phyloP scores from a whole-genome alignment of 2,113 vertebrate genomes.

The Promerops cafer region DNA sequence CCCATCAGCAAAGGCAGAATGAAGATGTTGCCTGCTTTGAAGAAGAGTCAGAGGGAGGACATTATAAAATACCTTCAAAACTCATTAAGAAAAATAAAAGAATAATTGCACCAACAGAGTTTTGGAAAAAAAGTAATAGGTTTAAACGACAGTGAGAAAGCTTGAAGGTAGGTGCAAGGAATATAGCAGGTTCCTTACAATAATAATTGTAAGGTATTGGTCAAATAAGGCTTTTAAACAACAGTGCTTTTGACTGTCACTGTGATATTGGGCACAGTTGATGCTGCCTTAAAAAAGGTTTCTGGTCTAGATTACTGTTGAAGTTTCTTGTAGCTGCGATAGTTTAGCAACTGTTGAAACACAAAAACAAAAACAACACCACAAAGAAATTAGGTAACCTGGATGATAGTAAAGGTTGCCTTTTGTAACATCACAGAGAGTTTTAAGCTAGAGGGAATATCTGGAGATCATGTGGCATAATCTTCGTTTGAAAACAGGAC shows the following conservation, averaged over 20 bases:
- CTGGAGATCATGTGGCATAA: background rate
- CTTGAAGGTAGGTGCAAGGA: background rate
- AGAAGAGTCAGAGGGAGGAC: background rate
- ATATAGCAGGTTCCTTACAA: background rate
- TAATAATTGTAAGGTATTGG: background rate
- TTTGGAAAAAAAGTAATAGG: background rate
- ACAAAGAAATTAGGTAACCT: background rate
- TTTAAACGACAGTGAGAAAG: background rate
- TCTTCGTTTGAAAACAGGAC: background rate
- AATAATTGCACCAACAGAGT: background rate
- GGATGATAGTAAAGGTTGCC: background rate
- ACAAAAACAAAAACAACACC: background rate
- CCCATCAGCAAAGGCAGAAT: background rate
- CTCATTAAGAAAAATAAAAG: background rate
- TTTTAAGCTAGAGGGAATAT: background rate
- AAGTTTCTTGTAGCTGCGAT: background rate
- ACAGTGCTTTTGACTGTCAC: background rate
- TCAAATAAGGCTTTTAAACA: background rate
- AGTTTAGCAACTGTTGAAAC: background rate
- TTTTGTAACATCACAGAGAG: background rate
- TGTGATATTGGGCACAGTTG: background rate
- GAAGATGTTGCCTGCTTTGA: background rate
- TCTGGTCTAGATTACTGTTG: background rate
- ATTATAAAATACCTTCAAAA: background rate
- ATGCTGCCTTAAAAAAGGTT: background rate